Base-by-base conservation (phyloP, 2,797 vertebrate species). In the Spinibarbus caldwelli region DNA sequence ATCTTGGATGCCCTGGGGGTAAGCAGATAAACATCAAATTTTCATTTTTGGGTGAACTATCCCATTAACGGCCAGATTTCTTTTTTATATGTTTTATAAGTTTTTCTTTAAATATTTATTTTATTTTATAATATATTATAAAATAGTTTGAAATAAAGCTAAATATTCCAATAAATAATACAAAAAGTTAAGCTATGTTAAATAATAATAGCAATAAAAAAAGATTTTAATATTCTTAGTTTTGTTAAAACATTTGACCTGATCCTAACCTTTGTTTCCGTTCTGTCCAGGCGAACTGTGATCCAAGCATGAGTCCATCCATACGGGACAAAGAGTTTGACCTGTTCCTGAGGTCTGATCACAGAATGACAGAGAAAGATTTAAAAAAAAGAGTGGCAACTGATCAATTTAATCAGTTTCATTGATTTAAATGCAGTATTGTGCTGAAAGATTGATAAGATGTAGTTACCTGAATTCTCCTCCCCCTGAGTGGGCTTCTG, bases 241-340 rank as follows among this genome's bases (percentile, higher is more conserved):
- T 34, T 6, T 52, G 9, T 21, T 4, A 54, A 36, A 29, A 59
- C 15, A 7, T 78, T 23, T 19, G 59, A 23, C 19, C 21, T n/a
- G 45, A 70, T 34, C 66, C 67, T 29, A 31, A 82, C 80, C 80
- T 82, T 82, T 43, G 80, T 82, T 95, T 97, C 84, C 93, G 97
- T 68, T 98, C 97, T 47, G 96, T 93, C 97, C 97, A 97, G 0
- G 95, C 95, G 54, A 96, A 79, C 5, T 95, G 87, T 5, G 96
- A 91, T 6, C 93, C 93, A 84, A 94, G 95, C 23, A 95, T 95
- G 87, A 96, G 96, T 6, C 93, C 95, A 0, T 97, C 97, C 17
- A 93, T 88, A 5, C 90, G 94, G 6, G 96, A 95, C 86, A 97
- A 83, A 62, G 97, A 97, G 90, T 92, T 96, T 0, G 97, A 96